Percentiles rank a stretch among this genome's conserved stretches.
phyloP scores from a whole-genome alignment of 2,888 invertebrate species.

The Physocephala rufipes region DNA sequence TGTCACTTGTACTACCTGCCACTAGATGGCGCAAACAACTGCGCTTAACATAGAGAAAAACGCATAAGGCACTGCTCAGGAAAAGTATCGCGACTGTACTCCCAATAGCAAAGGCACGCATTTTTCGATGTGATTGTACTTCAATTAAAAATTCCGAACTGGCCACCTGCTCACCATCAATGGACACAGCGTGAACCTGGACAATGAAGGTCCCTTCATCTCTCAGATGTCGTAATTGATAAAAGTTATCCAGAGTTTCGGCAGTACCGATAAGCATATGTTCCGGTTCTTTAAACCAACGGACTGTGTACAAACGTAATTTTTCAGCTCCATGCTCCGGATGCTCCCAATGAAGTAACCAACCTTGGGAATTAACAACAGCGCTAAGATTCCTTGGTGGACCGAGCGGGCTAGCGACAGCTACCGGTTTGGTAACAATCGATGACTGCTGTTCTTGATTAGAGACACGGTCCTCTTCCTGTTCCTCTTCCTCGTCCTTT shows the following conservation, averaged over 20 bases:
- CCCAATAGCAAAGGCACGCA: conserved; percentile 77
- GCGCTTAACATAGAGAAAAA: conserved; percentile 68
- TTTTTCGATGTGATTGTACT: conserved; percentile 77
- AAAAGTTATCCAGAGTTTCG: conserved; percentile 76
- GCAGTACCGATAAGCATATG: conserved; percentile 73
- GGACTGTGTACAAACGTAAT: conserved; percentile 73
- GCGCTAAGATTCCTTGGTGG: conserved; percentile 77
- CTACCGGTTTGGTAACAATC: conserved; percentile 37
- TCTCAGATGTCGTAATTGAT: conserved; percentile 74
- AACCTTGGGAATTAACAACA: conserved; percentile 76
- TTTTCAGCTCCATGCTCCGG: conserved; percentile 70
- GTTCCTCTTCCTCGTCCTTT: conserved; percentile 68
- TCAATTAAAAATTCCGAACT: conserved; percentile 72
- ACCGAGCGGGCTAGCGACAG: conserved; percentile 47
- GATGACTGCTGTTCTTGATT: not conserved
- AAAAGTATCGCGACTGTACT: conserved; percentile 76
- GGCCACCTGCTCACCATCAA: conserved; percentile 71
- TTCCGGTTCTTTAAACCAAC: conserved; percentile 76
- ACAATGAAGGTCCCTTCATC: conserved; percentile 80
- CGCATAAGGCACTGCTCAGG: conserved; percentile 72
- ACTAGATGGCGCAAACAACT: conserved; percentile 61
- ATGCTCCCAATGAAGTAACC: conserved; percentile 79
- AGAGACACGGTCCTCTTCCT: no score
- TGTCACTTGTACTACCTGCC: conserved; percentile 45
- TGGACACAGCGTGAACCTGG: conserved; percentile 75